Percentiles rank a stretch among this genome's conserved stretches.
Evolutionary conservation across 2,888 invertebrate species (phyloP).

Genomic region (Drepanosiphum platanoidis): DNA sequence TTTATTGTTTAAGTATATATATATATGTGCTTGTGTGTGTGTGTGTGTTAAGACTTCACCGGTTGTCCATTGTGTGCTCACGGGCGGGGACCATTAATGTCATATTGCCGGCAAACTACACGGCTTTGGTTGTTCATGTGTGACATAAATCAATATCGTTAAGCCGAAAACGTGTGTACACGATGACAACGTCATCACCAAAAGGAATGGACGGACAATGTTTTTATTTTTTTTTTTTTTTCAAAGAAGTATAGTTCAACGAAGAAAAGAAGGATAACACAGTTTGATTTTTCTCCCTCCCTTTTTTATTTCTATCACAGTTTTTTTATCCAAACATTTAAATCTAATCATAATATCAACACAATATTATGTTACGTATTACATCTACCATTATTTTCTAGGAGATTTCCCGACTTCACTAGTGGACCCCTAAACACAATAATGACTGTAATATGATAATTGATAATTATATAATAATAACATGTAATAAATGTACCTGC

Average conservation of each 20-base stretch:
- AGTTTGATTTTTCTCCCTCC: neutral
- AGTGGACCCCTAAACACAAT: no score
- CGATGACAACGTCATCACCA: slow-evolving; percentile 12
- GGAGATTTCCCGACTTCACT: neutral
- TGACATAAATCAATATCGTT: slow-evolving; percentile 45
- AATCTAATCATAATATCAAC: neutral
- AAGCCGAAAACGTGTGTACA: slow-evolving; percentile 4
- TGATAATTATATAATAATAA: no score
- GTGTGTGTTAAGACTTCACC: neutral
- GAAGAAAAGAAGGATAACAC: neutral
- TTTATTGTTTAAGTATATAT: neutral
- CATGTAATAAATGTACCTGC: no score
- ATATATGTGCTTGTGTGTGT: neutral
- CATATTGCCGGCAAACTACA: slow-evolving; percentile 19
- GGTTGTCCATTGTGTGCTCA: neutral
- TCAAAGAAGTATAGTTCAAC: neutral
- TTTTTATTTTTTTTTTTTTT: slow-evolving; percentile 9
- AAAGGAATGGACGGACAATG: slow-evolving; percentile 15
- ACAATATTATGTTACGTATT: neutral
- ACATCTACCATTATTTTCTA: neutral
- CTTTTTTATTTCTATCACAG: neutral
- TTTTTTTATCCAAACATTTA: neutral
- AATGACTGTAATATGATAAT: no score
- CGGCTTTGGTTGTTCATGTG: slow-evolving; percentile 27
- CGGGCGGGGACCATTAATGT: neutral